Conservation (phyloP, 1,140 invertebrate genomes). For the Gryon sp. region DNA sequence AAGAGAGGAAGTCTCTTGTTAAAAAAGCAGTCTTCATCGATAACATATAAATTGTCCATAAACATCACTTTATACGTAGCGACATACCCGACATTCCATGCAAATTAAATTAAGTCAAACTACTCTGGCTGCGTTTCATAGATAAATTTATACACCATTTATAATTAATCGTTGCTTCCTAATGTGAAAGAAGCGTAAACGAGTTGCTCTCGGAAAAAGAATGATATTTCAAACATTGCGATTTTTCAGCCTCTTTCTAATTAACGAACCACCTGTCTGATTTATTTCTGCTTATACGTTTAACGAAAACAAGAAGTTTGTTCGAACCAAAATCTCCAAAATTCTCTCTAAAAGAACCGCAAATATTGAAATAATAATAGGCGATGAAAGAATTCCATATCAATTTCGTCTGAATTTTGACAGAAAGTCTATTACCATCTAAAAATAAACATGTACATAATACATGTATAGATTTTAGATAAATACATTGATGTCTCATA, state of each 20-base stretch:
- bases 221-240: constrained; percentile 14
- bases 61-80: constrained; percentile 36
- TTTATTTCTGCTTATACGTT: constrained; percentile 14
- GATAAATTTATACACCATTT: constrained; percentile 24
- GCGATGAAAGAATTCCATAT: too few relatives aligned
- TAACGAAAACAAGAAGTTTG: background rate
- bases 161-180: constrained; percentile 34
- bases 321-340: too few relatives aligned
- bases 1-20: too few relatives aligned
- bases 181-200: constrained; percentile 12
- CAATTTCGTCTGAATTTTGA: too few relatives aligned
- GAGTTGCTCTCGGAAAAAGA: constrained; percentile 19
- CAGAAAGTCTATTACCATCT: too few relatives aligned
- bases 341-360: too few relatives aligned
- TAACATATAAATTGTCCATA: constrained; percentile 32
- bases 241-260: constrained; percentile 6
- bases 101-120: constrained; percentile 44
- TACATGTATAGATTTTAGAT: too few relatives aligned
- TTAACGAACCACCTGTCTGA: constrained; percentile 22
- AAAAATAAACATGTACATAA: too few relatives aligned
- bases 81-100: constrained; percentile 33
- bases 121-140: constrained; percentile 5
- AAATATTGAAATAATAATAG: too few relatives aligned
- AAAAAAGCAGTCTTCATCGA: constrained; percentile 6
- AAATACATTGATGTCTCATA: too few relatives aligned